Evolutionary conservation across 2,797 vertebrate genomes (phyloP), one percentile per base, ranked within the genome.

Genomic region (Margarornis squamiger): DNA sequence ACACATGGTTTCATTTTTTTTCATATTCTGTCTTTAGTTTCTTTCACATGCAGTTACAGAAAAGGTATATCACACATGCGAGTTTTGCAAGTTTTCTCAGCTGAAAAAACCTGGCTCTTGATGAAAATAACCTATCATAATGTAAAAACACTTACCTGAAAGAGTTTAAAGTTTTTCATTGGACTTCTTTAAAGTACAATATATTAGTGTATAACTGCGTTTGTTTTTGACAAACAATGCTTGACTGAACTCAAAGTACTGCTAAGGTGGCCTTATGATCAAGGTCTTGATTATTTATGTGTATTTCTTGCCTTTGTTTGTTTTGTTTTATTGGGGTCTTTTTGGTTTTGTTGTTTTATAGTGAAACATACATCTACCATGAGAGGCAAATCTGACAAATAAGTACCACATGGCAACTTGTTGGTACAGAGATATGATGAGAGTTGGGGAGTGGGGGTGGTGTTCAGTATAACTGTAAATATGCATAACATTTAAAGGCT

Each of bases 391-490:
- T 51, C 39, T 57, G 58, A 57, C 29, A 76, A 75, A 20, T 30
- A 48, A 59, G 7, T 43, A 54, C 17, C 5, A 3, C 13, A 6
- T 29, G 45, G 26, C 27, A 76, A 17, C 75, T 52, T 36, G 13
- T 38, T 45, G 10, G 13, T 32, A 17, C 39, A 34, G 51, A 46
- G 34, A 48, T 52, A n/a, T 6, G 23, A 26, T 7, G 26, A 70
- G 20, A 73, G 20, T 2, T 0, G 1, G 2, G 3, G 6, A 3
- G 4, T 12, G 10, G 5, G 13, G 2, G 7, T 75, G 36, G 18
- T 41, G 21, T 32, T 87, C 52, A 45, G 7, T 26, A 30, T 36
- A 45, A 85, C 39, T 23, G 15, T 36, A 49, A 79, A 29, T 14
- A 45, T 29, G 6, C 15, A 65, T 52, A 45, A 75, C 82, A 72